phyloP scores from a whole-genome alignment of 2,888 invertebrate species.

The Cheilosia vernalis region DNA sequence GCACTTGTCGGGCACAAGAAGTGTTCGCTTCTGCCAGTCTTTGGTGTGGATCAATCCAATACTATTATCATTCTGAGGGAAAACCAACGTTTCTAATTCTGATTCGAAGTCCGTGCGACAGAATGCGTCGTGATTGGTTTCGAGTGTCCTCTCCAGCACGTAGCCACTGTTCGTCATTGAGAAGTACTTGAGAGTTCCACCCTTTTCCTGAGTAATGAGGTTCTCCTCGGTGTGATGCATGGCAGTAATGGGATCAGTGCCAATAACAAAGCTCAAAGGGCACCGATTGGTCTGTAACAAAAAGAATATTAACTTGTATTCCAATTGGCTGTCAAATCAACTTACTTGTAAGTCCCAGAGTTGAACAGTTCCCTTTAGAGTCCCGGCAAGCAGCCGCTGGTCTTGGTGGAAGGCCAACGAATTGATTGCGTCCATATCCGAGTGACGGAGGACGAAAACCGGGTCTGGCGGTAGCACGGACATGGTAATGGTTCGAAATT shows the following conservation, averaged over 20 bases:
- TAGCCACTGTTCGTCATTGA: constrained; percentile 86
- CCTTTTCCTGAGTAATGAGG: constrained; percentile 90
- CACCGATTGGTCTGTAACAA: constrained; percentile 88
- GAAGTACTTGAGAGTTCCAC: constrained; percentile 88
- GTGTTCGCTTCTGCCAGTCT: constrained; percentile 81
- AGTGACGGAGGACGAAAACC: constrained; percentile 88
- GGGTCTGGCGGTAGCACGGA: constrained; percentile 90
- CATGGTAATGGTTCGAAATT: constrained; percentile 83
- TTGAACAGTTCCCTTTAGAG: constrained; percentile 89
- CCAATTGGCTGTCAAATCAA: constrained; percentile 18
- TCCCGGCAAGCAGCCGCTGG: constrained; percentile 89
- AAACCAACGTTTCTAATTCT: constrained; percentile 85
- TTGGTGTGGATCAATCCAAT: constrained; percentile 82
- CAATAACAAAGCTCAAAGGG: constrained; percentile 87
- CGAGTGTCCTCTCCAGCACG: constrained; percentile 85
- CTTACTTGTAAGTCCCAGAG: constrained; percentile 91
- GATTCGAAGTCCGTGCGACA: constrained; percentile 86
- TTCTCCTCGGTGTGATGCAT: constrained; percentile 85
- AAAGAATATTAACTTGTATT: constrained; percentile 9
- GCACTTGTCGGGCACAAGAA: constrained; percentile 81
- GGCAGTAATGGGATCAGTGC: constrained; percentile 84
- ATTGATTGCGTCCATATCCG: constrained; percentile 89
- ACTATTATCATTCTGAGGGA: constrained; percentile 86
- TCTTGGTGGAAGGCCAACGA: constrained; percentile 88
- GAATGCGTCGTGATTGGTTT: constrained; percentile 88